A percentile compares a stretch with the other conserved stretches of the same genome.
Conservation (phyloP, 2,113 vertebrate species). For the Ascaphus truei region DNA sequence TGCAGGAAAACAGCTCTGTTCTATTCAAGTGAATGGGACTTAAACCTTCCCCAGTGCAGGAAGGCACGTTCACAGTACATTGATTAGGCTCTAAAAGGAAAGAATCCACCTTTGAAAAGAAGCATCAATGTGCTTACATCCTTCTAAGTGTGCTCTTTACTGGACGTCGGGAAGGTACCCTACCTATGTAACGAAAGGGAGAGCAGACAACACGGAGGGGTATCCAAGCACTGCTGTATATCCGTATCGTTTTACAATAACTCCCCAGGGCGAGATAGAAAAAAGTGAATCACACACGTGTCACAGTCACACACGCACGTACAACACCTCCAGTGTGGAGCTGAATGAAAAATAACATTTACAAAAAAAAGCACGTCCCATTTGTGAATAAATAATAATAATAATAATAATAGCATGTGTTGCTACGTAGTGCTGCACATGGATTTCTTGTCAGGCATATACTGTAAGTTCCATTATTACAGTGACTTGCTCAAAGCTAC, state of each 20-base stretch:
- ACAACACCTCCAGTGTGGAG: background rate
- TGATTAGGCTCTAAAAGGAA: too few species aligned
- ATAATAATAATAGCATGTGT: too few species aligned
- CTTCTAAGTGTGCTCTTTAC: too few species aligned
- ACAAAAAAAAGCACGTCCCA: background rate
- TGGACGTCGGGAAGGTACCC: too few species aligned
- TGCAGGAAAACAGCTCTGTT: too few species aligned
- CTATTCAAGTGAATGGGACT: too few species aligned
- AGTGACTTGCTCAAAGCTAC: background rate
- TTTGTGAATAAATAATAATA: too few species aligned
- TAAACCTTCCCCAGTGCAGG: too few species aligned
- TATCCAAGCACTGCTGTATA: background rate
- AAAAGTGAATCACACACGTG: background rate
- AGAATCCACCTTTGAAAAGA: too few species aligned
- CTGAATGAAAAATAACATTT: background rate
- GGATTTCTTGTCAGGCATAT: background rate
- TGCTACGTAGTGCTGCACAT: too few species aligned
- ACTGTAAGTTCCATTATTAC: background rate
- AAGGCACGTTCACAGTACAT: too few species aligned
- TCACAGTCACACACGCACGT: background rate
- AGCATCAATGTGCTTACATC: too few species aligned
- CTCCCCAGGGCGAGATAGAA: background rate
- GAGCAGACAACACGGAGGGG: background rate
- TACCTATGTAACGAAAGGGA: background rate
- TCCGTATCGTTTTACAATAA: background rate